Base-by-base conservation (phyloP, 2,888 invertebrate species). In the Leistus spinibarbis region DNA sequence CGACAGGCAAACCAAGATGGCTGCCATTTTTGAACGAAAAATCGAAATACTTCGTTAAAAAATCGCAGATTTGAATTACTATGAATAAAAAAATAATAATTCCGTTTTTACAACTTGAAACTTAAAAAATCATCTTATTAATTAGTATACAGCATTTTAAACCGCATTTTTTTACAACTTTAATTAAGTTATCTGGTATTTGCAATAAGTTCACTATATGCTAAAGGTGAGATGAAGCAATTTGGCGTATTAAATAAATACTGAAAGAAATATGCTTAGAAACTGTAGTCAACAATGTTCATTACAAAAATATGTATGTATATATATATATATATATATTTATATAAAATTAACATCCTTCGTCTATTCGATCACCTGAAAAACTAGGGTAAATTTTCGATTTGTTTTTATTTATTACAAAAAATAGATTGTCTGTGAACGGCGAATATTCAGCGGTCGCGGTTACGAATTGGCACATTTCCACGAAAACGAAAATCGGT, bases 391-490 rank as follows among this genome's bases (percentile, higher is more conserved):
- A 19, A 7, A 2, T 62, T 5, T 2, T 3, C 54, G 13, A 2
- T 54, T 1, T 20, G 2, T n/a, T n/a, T n/a, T 10, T 3, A 20
- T 62, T 19, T 19, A n/a, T n/a, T n/a, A n/a, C n/a, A 62, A 62
- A 62, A 62, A 57, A 16, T 13, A 62, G 20, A 16, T 13, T 54
- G 17, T 54, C 54, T 54, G 17, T 54, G 5, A 54, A 17, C 24
- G 72, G 27, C 66, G 65, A 54, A 22, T n/a, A 62, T 85, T 84
- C 88, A 90, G 80, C 89, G 85, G 82, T 90, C 89, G 76, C 89
- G 89, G 24, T 89, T 88, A 79, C 90, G 87, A 82, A 90, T 88
- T 77, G 89, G 79, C 83, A 85, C 83, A 86, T 89, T 85, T 69
- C 86, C 80, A 84, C 85, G 83, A 80, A 85, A 86, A 79, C 86